A percentile compares a stretch with the other conserved stretches of the same genome.
These are phyloP conservation scores for Ptilodon capucinus DNA, from an alignment of 2,888 invertebrate species.

Conservation along the genomic window DNA sequence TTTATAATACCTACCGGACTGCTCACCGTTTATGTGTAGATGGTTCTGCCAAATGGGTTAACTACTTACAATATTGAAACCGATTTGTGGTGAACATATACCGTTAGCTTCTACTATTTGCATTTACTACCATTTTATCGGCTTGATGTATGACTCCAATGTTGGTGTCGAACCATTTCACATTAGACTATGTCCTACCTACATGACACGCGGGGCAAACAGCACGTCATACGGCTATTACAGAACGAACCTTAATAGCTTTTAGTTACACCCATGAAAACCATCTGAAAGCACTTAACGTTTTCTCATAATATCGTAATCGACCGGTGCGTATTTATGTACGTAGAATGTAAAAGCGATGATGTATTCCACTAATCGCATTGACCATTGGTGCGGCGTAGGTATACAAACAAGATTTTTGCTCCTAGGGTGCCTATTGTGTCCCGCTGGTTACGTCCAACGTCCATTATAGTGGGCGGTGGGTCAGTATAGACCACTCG, in stretches of 20 bases:
- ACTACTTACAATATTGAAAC: not conserved
- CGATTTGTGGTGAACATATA: no score
- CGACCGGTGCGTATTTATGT: no score
- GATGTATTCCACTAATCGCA: slow-evolving; percentile 3
- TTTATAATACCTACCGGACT: not conserved
- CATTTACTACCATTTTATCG: no score
- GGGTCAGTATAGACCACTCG: slow-evolving; percentile 51
- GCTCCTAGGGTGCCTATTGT: slow-evolving; percentile 44
- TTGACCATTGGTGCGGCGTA: slow-evolving; percentile 10
- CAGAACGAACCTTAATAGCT: slow-evolving; percentile 5
- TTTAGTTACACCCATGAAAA: slow-evolving; percentile 10
- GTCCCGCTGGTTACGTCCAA: slow-evolving; percentile 35
- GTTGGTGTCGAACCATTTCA: no score
- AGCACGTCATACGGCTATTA: not conserved
- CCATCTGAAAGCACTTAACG: not conserved
- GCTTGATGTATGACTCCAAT: no score
- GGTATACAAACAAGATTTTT: slow-evolving; percentile 40
- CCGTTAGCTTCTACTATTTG: no score
- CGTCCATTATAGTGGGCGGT: slow-evolving; percentile 52
- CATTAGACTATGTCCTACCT: no score
- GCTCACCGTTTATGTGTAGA: not conserved
- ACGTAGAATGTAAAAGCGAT: not conserved
- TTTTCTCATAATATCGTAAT: not conserved
- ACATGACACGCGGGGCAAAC: no score
- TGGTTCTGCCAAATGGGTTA: not conserved